phyloP scores from a whole-genome alignment of 2,113 vertebrate species.

The Mastomys coucha region DNA sequence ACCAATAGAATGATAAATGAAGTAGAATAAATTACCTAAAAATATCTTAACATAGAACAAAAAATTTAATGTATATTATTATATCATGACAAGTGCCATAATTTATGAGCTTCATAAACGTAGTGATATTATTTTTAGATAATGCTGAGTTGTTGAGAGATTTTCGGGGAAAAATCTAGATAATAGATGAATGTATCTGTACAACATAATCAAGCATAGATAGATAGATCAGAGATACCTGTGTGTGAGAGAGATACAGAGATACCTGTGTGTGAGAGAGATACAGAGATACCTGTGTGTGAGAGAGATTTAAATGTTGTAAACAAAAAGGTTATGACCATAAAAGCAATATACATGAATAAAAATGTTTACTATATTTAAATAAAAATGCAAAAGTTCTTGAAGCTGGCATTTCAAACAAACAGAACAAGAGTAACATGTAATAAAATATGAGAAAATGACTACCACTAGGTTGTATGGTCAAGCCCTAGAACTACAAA shows the following conservation, averaged over 20 bases:
- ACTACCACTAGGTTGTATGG: no score
- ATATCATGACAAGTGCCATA: not conserved
- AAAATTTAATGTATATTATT: conserved; percentile 9
- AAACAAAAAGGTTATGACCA: not conserved
- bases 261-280: no score
- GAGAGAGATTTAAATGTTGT: not conserved
- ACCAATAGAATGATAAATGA: conserved; percentile 9
- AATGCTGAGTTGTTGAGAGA: not conserved
- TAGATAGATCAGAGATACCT: no score
- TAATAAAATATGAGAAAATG: not conserved
- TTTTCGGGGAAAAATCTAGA: not conserved
- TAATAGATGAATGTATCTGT: no score
- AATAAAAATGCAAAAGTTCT: conserved; percentile 9
- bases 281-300: not conserved
- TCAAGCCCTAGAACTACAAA: not conserved
- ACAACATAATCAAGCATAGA: no score
- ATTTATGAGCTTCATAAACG: conserved; percentile 33
- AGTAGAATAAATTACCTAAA: conserved; percentile 13
- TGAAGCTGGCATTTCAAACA: not conserved
- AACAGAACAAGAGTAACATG: not conserved
- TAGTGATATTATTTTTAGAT: not conserved
- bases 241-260: no score
- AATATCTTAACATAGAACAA: conserved; percentile 2
- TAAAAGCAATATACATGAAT: not conserved
- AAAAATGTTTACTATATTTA: not conserved